A percentile compares a stretch with the other conserved stretches of the same genome.
Conservation (phyloP, 2,888 invertebrate genomes). For the Incurvaria masculella region DNA sequence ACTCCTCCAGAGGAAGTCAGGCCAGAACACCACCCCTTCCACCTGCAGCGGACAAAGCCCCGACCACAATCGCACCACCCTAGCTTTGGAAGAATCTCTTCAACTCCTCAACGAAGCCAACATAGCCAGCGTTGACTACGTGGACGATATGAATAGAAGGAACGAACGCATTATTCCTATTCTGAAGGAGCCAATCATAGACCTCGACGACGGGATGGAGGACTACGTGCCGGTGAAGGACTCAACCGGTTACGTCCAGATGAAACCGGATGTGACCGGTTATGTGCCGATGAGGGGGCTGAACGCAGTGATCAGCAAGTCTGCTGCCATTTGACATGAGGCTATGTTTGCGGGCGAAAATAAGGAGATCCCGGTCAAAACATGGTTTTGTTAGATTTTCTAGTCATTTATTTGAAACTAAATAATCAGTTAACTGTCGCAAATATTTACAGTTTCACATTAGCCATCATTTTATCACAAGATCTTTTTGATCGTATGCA, state of each 20-base stretch:
- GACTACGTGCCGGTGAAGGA: slow-evolving; percentile 39
- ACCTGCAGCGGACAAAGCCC: slow-evolving; percentile 29
- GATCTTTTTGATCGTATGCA: no score
- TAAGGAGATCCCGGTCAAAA: slow-evolving; percentile 39
- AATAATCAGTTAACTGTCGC: no score
- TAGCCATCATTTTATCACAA: no score
- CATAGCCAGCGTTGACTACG: slow-evolving; percentile 27
- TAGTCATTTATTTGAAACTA: not conserved
- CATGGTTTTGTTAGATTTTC: slow-evolving; percentile 44
- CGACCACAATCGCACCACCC: slow-evolving; percentile 30
- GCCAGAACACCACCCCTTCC: slow-evolving; percentile 23
- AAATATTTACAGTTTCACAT: no score
- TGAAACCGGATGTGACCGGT: slow-evolving; percentile 26
- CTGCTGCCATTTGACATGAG: slow-evolving; percentile 40
- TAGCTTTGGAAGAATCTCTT: slow-evolving; percentile 43
- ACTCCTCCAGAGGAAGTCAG: slow-evolving; percentile 36
- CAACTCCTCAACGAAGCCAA: slow-evolving; percentile 49
- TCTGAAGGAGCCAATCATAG: slow-evolving; percentile 32
- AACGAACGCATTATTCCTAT: not conserved
- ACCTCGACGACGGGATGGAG: slow-evolving; percentile 35
- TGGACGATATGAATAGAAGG: slow-evolving; percentile 26
- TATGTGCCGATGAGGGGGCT: slow-evolving; percentile 24
- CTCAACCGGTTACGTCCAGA: slow-evolving; percentile 17
- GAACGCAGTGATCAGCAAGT: slow-evolving; percentile 6
- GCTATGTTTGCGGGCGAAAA: slow-evolving; percentile 23